Evolutionary conservation across 2,888 invertebrate species (phyloP).

Genomic region (Xylota segnis): DNA sequence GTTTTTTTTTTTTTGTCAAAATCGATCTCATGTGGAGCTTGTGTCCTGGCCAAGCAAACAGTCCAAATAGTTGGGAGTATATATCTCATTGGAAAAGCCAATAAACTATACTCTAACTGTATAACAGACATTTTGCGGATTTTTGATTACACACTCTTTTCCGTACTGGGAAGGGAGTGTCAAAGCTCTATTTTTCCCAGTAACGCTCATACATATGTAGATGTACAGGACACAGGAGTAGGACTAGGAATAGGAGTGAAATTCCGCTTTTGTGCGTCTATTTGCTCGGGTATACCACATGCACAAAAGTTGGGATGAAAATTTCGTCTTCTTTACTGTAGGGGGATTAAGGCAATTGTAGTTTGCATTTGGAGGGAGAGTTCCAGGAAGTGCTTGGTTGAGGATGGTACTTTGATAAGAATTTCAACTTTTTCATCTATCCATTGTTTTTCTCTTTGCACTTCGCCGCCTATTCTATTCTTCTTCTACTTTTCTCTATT

Average conservation of each 20-base stretch:
- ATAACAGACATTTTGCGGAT: slow-evolving; percentile 41
- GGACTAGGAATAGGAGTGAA: slow-evolving; percentile 3
- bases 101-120: slow-evolving; percentile 31
- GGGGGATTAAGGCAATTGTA: slow-evolving; percentile 57
- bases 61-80: background rate
- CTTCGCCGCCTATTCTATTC: slow-evolving; percentile 17
- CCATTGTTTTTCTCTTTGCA: slow-evolving; percentile 57
- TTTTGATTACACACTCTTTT: slow-evolving; percentile 43
- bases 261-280: slow-evolving; percentile 65
- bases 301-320: slow-evolving; percentile 59
- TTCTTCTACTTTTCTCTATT: slow-evolving; percentile 38
- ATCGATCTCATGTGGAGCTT: slow-evolving; percentile 1
- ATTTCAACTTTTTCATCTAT: slow-evolving; percentile 72
- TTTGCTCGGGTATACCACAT: slow-evolving; percentile 60
- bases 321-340: slow-evolving; percentile 54
- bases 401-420: slow-evolving; percentile 65
- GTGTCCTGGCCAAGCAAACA: background rate
- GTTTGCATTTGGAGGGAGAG: background rate
- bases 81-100: slow-evolving; percentile 35
- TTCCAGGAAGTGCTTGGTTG: background rate
- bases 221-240: background rate
- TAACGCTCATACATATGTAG: background rate
- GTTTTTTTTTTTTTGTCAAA: background rate
- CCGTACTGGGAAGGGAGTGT: slow-evolving; percentile 30
- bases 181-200: slow-evolving; percentile 11